Percentiles rank a stretch among this genome's conserved stretches.
Conservation (phyloP, 2,888 invertebrate species). For the Eueremaeus valkanovi region DNA sequence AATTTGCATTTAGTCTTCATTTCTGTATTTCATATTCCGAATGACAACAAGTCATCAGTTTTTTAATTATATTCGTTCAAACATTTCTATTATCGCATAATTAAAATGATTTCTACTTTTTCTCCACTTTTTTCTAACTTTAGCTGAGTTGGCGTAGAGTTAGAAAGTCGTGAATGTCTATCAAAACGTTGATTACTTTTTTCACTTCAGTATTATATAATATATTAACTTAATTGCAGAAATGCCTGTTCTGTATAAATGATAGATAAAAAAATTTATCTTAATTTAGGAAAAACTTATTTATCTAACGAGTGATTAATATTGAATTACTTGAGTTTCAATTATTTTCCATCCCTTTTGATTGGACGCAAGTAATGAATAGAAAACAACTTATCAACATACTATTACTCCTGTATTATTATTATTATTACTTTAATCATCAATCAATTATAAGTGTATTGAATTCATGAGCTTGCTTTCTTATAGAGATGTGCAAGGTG, state of each 20-base stretch:
- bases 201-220: neutral
- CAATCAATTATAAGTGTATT: too few species aligned
- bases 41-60: constrained; percentile 4
- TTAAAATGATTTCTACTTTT: neutral
- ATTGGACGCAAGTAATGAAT: too few species aligned
- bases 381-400: too few species aligned
- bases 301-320: constrained; percentile 6
- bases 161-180: neutral
- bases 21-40: neutral
- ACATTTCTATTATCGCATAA: constrained; percentile 13
- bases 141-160: neutral
- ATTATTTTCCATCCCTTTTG: neutral
- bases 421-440: too few species aligned
- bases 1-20: neutral
- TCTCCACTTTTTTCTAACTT: neutral
- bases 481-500: too few species aligned
- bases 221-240: constrained; percentile 10
- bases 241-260: neutral
- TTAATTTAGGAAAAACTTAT: neutral
- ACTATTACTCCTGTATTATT: too few species aligned
- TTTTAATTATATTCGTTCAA: constrained; percentile 26
- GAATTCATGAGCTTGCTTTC: too few species aligned
- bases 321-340: neutral
- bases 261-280: neutral
- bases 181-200: constrained; percentile 17